These are phyloP conservation scores for Dasyornis broadbenti DNA, from an alignment of 2,113 vertebrate species.

Conservation along the genomic window DNA sequence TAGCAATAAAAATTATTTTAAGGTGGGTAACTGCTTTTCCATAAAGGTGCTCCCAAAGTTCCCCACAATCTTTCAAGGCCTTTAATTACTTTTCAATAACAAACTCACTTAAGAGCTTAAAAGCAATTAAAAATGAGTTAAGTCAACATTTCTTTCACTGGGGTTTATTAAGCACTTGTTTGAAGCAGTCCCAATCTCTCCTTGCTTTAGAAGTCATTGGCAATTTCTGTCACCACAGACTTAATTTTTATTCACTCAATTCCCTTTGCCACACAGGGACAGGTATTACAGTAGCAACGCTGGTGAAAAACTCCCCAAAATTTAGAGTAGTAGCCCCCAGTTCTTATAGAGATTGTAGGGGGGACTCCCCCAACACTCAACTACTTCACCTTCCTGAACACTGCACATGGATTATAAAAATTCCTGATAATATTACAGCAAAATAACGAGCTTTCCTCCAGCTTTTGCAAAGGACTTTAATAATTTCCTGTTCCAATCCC, in stretches of 20 bases:
- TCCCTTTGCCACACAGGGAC: background rate
- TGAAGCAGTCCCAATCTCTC: background rate
- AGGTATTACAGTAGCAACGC: background rate
- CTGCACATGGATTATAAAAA: background rate
- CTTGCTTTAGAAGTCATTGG: background rate
- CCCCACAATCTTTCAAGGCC: background rate
- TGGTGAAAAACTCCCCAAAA: background rate
- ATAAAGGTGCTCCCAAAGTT: background rate
- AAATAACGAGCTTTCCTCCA: background rate
- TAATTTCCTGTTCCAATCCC: background rate
- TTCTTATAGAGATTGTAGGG: background rate
- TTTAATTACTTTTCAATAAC: background rate
- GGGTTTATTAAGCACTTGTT: background rate
- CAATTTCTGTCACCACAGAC: background rate
- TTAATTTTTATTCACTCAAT: background rate
- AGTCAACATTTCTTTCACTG: background rate
- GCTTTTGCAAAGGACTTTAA: background rate
- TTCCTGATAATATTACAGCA: background rate
- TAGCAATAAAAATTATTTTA: background rate
- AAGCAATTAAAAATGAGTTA: background rate
- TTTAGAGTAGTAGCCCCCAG: background rate
- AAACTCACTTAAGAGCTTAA: background rate
- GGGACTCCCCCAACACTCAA: background rate
- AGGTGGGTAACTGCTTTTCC: background rate
- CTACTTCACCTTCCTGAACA: background rate